Percentiles rank a stretch among this genome's conserved stretches.
phyloP scores from a whole-genome alignment of 2,113 vertebrate species.

The Clarias gariepinus region DNA sequence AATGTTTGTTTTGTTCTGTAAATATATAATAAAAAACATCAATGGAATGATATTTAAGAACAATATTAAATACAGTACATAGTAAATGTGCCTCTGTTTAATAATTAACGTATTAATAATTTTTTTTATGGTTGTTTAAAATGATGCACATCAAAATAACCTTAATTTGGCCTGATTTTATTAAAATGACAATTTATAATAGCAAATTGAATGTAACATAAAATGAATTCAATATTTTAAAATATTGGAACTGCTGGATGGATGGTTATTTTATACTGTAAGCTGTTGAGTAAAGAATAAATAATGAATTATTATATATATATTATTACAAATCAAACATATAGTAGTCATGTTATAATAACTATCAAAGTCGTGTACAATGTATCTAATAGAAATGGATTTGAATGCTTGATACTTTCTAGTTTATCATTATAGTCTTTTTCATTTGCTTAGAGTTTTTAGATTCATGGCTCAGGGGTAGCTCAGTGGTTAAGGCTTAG shows the following conservation, averaged over 20 bases:
- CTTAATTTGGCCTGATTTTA: not conserved
- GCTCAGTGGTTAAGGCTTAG: no score
- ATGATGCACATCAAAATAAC: not conserved
- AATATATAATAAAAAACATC: not conserved
- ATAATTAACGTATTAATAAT: not conserved
- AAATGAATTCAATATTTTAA: no score
- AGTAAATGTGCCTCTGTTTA: not conserved
- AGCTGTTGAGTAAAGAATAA: not conserved
- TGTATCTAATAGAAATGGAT: no score
- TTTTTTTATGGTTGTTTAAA: not conserved
- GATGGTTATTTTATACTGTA: not conserved
- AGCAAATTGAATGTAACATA: not conserved
- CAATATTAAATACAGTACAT: not conserved
- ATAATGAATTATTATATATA: not conserved
- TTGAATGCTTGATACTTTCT: not conserved
- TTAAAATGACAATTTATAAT: not conserved
- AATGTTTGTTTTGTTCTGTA: not conserved
- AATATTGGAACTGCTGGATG: no score
- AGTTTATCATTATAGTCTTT: no score
- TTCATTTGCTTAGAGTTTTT: no score
- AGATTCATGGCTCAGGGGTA: no score
- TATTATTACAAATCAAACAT: not conserved
- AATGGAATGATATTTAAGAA: not conserved
- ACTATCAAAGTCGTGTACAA: not conserved
- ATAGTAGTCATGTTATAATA: not conserved